Evolutionary conservation across 2,888 invertebrate genomes (phyloP).

Genomic region (Azorinus chamasolen): DNA sequence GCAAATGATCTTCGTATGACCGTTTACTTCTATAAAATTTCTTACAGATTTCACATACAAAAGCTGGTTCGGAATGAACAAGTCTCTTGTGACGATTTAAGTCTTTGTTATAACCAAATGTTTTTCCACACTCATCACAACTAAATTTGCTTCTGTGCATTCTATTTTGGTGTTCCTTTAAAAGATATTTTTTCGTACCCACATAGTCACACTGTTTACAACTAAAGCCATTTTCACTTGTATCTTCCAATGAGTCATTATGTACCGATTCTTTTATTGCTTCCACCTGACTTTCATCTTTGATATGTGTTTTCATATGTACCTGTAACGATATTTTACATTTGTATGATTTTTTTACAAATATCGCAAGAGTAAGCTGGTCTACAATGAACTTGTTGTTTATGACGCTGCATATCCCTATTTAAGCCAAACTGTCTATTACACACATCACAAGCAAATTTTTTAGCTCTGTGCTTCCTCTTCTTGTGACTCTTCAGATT

Average conservation of each 20-base stretch:
- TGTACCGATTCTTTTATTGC: neutral
- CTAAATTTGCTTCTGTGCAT: constrained; percentile 70
- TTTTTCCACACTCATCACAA: constrained; percentile 74
- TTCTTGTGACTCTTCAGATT: constrained; percentile 71
- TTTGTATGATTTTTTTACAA: constrained; percentile 78
- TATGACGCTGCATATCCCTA: constrained; percentile 76
- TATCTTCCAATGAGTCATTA: constrained; percentile 12
- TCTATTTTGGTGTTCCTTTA: constrained; percentile 72
- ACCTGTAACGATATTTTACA: constrained; percentile 65
- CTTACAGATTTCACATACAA: constrained; percentile 78
- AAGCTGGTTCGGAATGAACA: constrained; percentile 62
- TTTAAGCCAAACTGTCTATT: constrained; percentile 73
- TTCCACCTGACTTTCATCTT: no score
- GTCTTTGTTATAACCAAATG: constrained; percentile 76
- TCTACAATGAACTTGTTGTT: constrained; percentile 64
- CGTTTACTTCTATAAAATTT: constrained; percentile 75
- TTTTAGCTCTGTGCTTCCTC: constrained; percentile 67
- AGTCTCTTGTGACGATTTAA: constrained; percentile 73
- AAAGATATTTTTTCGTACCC: constrained; percentile 60
- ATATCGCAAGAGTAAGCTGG: constrained; percentile 73
- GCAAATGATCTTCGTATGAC: constrained; percentile 69
- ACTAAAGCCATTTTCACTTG: constrained; percentile 28
- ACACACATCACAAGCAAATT: constrained; percentile 74
- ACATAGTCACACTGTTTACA: constrained; percentile 71
- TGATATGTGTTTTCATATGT: constrained; percentile 71